Evolutionary conservation across 2,113 vertebrate species (phyloP).

Genomic region (Lontra canadensis): DNA sequence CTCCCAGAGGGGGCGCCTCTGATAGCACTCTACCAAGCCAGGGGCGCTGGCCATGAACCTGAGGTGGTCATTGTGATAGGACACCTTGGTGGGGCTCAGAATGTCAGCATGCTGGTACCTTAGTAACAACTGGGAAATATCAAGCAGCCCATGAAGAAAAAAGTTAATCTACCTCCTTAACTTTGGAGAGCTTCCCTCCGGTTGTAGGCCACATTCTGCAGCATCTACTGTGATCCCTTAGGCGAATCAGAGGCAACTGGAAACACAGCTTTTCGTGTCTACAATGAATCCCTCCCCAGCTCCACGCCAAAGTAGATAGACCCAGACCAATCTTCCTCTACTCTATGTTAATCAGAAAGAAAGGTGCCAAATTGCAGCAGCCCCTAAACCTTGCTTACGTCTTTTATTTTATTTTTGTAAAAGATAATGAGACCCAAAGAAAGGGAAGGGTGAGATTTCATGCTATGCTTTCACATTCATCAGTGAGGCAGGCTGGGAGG

Average conservation of each 20-base stretch:
- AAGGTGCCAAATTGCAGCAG: constrained; percentile 24
- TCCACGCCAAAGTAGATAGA: background rate
- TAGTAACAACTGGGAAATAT: constrained; percentile 95
- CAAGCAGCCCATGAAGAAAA: constrained; percentile 90
- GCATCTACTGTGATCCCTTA: constrained; percentile 75
- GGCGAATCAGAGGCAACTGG: constrained; percentile 15
- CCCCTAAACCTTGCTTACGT: constrained; percentile 3
- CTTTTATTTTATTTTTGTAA: constrained; percentile 63
- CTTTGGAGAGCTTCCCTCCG: constrained; percentile 90
- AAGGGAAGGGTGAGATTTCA: constrained; percentile 32
- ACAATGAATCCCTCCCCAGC: constrained; percentile 14
- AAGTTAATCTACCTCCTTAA: constrained; percentile 90
- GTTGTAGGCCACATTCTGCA: constrained; percentile 92
- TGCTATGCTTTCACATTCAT: background rate
- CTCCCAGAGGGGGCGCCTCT: constrained; percentile 93
- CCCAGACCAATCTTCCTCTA: background rate
- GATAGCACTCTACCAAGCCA: constrained; percentile 96
- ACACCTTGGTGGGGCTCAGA: constrained; percentile 94
- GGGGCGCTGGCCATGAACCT: constrained; percentile 82
- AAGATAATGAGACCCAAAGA: constrained; percentile 56
- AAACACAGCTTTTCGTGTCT: background rate
- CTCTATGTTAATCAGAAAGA: constrained; percentile 23
- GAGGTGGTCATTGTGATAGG: constrained; percentile 95
- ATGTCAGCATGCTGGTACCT: constrained; percentile 92
- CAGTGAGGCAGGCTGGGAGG: background rate